phyloP scores from a whole-genome alignment of 2,888 invertebrate species.

The Strigamia transsilvanica region DNA sequence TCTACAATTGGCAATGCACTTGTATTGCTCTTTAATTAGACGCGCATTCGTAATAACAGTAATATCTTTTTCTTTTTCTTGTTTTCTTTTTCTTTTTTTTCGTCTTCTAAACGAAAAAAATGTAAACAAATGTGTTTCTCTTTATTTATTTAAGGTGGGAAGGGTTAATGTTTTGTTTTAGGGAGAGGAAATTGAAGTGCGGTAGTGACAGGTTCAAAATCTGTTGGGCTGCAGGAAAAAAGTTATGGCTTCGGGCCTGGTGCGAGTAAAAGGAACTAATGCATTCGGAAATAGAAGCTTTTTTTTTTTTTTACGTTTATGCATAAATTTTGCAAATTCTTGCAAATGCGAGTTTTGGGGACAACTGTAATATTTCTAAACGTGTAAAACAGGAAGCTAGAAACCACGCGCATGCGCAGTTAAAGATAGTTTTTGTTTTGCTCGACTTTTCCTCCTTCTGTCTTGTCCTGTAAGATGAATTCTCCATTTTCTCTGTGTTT shows the following conservation, averaged over 20 bases:
- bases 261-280: too few relatives aligned
- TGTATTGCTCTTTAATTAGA: too few relatives aligned
- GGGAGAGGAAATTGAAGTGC: conserved; percentile 4
- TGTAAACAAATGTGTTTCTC: background rate
- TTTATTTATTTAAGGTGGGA: background rate
- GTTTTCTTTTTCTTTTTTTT: background rate
- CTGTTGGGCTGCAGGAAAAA: background rate
- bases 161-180: background rate
- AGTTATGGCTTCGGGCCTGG: background rate
- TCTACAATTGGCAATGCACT: background rate
- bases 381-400: too few relatives aligned
- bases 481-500: too few relatives aligned
- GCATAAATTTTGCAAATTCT: too few relatives aligned
- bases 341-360: background rate
- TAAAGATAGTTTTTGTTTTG: too few relatives aligned
- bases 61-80: background rate
- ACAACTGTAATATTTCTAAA: background rate
- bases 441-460: too few relatives aligned
- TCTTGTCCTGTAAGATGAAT: too few relatives aligned
- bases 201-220: conserved; percentile 2
- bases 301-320: too few relatives aligned
- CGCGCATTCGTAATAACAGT: too few relatives aligned
- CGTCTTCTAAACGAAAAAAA: background rate
- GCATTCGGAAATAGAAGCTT: too few relatives aligned
- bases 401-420: too few relatives aligned